Percentiles rank a stretch among this genome's conserved stretches.
Evolutionary conservation across 2,113 vertebrate species (phyloP).

Genomic region (Chitala chitala): DNA sequence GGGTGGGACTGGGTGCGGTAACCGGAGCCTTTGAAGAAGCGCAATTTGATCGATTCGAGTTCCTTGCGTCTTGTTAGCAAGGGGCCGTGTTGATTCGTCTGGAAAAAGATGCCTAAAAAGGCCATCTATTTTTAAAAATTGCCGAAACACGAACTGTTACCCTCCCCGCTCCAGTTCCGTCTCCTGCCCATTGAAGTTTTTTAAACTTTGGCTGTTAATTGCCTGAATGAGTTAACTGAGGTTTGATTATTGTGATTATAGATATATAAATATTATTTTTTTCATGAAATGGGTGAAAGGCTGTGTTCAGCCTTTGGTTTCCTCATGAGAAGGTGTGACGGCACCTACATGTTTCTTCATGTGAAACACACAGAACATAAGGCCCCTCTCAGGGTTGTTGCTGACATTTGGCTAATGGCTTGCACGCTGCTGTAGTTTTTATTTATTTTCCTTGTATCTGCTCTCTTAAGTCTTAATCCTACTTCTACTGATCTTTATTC

Average conservation of each 20-base stretch:
- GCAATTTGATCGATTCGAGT: neutral
- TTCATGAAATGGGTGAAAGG: slow-evolving; percentile 88
- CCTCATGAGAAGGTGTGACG: slow-evolving; percentile 97
- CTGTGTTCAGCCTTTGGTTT: slow-evolving; percentile 75
- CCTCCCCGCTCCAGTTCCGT: too few relatives aligned
- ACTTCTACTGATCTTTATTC: neutral
- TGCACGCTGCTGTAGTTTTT: slow-evolving; percentile 70
- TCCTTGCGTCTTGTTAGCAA: neutral
- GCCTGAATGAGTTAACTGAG: neutral
- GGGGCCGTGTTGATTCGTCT: neutral
- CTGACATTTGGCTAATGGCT: slow-evolving; percentile 89
- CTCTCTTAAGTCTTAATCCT: neutral
- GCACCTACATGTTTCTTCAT: slow-evolving; percentile 98
- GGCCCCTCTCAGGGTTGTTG: slow-evolving; percentile 98
- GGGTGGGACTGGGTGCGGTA: neutral
- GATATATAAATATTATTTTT: slow-evolving; percentile 62
- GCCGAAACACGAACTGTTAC: slow-evolving; percentile 7
- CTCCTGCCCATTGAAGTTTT: neutral
- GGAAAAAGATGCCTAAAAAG: neutral
- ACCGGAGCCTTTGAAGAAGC: neutral
- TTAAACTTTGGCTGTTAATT: neutral
- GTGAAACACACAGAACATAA: slow-evolving; percentile 90
- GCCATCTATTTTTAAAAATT: neutral
- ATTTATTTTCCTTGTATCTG: neutral
- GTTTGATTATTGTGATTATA: too few relatives aligned